phyloP scores from a whole-genome alignment of 2,797 vertebrate genomes.

The Ptychadena robeensis region DNA sequence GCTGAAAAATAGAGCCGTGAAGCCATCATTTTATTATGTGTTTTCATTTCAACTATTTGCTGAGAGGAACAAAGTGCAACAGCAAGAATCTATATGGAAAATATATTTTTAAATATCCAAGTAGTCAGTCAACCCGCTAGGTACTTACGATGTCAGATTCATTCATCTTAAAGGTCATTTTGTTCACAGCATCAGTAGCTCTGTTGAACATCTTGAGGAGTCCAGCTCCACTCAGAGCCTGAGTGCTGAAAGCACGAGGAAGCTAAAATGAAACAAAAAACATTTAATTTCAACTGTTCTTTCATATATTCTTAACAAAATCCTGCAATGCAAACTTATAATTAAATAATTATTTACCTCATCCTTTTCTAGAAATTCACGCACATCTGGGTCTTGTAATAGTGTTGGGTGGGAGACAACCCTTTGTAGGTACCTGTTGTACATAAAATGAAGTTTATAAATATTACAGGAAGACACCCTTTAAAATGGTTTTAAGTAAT shows the following conservation, averaged over 20 bases:
- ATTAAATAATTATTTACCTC: slow-evolving; percentile 78
- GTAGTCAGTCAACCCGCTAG: not conserved
- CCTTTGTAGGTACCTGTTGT: slow-evolving; percentile 87
- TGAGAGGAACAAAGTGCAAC: too few species aligned
- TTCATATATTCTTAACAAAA: not conserved
- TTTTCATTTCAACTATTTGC: too few species aligned
- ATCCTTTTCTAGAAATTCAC: slow-evolving; percentile 96
- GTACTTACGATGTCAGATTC: slow-evolving; percentile 91
- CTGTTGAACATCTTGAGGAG: slow-evolving; percentile 98
- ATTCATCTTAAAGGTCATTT: slow-evolving; percentile 99
- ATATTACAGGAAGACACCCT: not conserved
- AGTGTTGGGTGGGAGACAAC: slow-evolving; percentile 91
- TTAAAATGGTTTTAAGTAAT: too few species aligned
- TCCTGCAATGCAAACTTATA: too few species aligned
- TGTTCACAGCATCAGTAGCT: slow-evolving; percentile 95
- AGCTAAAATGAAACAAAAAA: slow-evolving; percentile 74
- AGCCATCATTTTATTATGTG: too few species aligned
- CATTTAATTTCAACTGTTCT: not conserved
- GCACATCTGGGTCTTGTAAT: slow-evolving; percentile 92
- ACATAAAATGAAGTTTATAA: not conserved
- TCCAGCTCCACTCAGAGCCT: slow-evolving; percentile 92
- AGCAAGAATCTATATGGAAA: too few species aligned
- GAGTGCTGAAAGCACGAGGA: slow-evolving; percentile 90
- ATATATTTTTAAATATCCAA: not conserved
- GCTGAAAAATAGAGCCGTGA: too few species aligned